phyloP scores from a whole-genome alignment of 2,113 vertebrate species.

The Nycticryphes semicollaris region DNA sequence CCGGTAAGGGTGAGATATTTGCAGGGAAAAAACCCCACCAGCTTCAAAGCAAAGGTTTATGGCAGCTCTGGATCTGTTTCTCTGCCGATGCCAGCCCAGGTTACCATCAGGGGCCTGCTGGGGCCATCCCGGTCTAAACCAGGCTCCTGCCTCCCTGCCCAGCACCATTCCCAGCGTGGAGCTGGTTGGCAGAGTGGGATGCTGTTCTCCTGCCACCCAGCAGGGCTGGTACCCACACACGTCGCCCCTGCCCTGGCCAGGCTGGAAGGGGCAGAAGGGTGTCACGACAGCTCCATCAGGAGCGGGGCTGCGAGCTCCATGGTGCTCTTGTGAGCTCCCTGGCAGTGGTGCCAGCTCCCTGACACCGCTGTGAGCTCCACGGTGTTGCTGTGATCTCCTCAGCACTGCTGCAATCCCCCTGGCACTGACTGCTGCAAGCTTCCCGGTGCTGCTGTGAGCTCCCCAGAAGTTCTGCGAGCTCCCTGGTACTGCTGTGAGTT shows the following conservation, averaged over 20 bases:
- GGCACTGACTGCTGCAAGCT: background rate
- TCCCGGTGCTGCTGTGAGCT: background rate
- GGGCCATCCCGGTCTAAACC: background rate
- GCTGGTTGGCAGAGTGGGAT: background rate
- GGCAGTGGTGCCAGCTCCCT: rapidly evolving
- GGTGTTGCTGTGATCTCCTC: too few relatives aligned
- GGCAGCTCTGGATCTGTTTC: rapidly evolving
- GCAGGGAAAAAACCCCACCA: background rate
- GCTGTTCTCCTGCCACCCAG: rapidly evolving
- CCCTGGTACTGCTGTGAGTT: rapidly evolving
- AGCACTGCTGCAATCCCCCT: too few relatives aligned
- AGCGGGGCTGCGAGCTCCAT: background rate
- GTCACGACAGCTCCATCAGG: rapidly evolving
- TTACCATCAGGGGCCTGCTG: background rate
- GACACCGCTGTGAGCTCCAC: rapidly evolving
- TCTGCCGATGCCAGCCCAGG: background rate
- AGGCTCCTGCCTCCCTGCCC: background rate
- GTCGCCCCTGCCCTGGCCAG: background rate
- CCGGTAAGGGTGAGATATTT: background rate
- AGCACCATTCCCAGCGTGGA: background rate
- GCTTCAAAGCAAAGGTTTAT: background rate
- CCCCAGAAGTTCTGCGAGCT: too few relatives aligned
- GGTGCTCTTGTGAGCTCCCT: too few relatives aligned
- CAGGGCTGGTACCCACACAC: background rate
- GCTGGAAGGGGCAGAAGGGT: background rate